Base-by-base conservation (phyloP, 1,140 invertebrate genomes). In the Rhyacophila brunnea region DNA sequence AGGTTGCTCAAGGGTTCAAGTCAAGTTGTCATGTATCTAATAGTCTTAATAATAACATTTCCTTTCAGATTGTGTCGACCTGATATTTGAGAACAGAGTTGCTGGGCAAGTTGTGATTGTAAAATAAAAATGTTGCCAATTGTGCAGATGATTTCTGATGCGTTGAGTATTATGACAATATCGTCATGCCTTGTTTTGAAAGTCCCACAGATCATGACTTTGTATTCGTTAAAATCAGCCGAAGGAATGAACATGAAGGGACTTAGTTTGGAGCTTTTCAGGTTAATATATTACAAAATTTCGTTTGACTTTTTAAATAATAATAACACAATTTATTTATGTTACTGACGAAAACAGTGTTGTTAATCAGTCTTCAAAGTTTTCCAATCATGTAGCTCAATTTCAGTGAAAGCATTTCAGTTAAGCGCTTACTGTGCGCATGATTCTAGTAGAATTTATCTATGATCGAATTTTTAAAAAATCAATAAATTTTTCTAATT, bases 151-250 rank as follows among this genome's bases (percentile, higher is more conserved):
- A 68, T 87, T 56, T 77, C 85, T 2, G 75, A 87, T 68, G 58
- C 77, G 42, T 67, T 88, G 35, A 88, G 86, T 68, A 67, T 85
- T 7, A 71, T 86, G 17, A 88, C 85, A 9, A 87, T 89, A 66
- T 65, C 78, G 34, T 81, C 84, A 72, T 87, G 86, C 71, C 77
- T 87, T 28, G 74, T 88, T 54, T 70, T 87, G 62, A 89, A 89
- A 79, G 76, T 88, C 45, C 87, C 87, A 2, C 87, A 89, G 75
- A 88, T 89, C 60, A 68, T 83, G 42, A 81, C 80, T 58, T 68
- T 89, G 43, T 60, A 79, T 36, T 75, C 79, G 58, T 68, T 81
- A 20, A 80, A 84, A 69, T 82, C 80, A 36, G 81, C 83, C 7
- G 75, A 78, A 60, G 84, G 85, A 17, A 83, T 89, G 14, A 87